Evolutionary conservation across 2,797 vertebrate genomes (phyloP), one percentile per base, ranked within the genome.

Genomic region (Morus bassanus): DNA sequence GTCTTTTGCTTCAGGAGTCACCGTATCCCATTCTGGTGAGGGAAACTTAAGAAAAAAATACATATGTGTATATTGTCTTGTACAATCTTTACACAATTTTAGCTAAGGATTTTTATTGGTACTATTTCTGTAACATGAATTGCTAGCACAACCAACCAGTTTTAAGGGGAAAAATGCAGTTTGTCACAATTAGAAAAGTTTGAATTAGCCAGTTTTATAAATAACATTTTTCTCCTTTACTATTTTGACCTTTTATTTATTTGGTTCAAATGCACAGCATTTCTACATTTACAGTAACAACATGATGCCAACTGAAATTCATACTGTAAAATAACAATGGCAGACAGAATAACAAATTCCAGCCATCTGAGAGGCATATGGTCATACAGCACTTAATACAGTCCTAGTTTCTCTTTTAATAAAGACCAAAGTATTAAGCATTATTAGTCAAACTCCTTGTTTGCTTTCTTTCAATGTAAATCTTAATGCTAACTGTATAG

Each of bases 1-100:
- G 97, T 99, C 99, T 98, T 99, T 99, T 97, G 99, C 99, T 98
- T 99, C 99, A 54, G 99, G 99, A 67, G 99, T 99, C 97, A 99
- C 99, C 0, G 99, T 99, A 97, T 99, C 99, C 99, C 99, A 99
- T 97, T 99, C 99, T 81, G 99, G 99, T 43, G 99, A 99, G 5
- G 99, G 99, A 96, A 99, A 99, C 99, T 99, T 95, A 33, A 94
- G 78, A 59, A 85, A 50, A 50, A 93, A n/a, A 64, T 3, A 69
- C 0, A 2, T 18, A 77, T 0, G 2, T 22, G 30, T 19, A 22
- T 18, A 45, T 51, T 25, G 56, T 22, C 53, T 61, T 30, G 23
- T 31, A 39, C 6, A 33, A 57, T 22, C 41, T 25, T 46, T 5
- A 43, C 13, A 61, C 6, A 23, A 37, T 53, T 85, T 83, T 15